A percentile compares a stretch with the other conserved stretches of the same genome.
These are phyloP conservation scores for Propithecus perrieri DNA, from an alignment of 2,797 vertebrate genomes.

Conservation along the genomic window DNA sequence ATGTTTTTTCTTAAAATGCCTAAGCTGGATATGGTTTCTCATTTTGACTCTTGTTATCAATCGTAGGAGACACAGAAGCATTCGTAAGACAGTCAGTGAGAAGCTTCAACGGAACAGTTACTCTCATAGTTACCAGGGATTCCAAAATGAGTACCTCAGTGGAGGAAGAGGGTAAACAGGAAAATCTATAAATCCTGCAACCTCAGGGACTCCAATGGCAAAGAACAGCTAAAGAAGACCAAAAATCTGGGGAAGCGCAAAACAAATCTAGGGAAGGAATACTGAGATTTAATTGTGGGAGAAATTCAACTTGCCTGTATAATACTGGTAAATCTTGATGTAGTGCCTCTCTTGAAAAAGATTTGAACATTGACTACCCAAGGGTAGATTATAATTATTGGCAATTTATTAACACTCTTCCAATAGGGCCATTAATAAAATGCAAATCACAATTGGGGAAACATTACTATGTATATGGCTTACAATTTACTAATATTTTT, in stretches of 20 bases:
- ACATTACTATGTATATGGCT: not conserved
- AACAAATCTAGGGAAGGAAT: not conserved
- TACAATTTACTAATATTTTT: conserved; percentile 14
- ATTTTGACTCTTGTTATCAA: not conserved
- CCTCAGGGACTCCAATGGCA: not conserved
- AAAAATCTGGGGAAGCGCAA: not conserved
- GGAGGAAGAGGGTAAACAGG: not conserved
- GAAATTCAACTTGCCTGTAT: not conserved
- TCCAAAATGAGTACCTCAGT: not conserved
- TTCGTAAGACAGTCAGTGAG: not conserved
- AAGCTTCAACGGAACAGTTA: not conserved
- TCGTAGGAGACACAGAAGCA: not conserved
- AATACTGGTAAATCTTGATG: not conserved
- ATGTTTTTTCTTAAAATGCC: not conserved
- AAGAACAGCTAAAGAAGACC: not conserved
- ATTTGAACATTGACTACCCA: not conserved
- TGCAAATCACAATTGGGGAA: not conserved
- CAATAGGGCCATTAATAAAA: not conserved
- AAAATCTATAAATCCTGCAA: not conserved
- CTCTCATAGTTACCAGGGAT: not conserved
- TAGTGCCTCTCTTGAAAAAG: not conserved
- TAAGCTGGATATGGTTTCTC: not conserved
- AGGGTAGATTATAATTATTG: not conserved
- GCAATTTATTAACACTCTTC: conserved; percentile 21
- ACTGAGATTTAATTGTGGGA: not conserved